phyloP scores from a whole-genome alignment of 2,888 invertebrate species.

The Esperia sulphurella region DNA sequence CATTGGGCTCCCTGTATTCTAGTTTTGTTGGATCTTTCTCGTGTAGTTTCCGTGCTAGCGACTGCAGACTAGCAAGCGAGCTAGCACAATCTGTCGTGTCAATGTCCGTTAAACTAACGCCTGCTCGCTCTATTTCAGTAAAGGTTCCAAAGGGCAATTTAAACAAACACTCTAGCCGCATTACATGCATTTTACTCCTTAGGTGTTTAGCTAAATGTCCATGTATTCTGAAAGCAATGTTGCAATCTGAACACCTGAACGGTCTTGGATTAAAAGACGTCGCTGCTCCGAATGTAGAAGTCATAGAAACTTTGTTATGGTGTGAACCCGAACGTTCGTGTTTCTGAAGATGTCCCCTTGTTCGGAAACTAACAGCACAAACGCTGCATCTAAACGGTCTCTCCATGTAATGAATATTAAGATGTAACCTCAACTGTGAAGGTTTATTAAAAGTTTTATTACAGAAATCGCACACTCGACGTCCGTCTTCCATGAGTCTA shows the following conservation, averaged over 20 bases:
- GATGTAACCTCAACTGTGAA: conserved; percentile 92
- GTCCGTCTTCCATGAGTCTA: conserved; percentile 84
- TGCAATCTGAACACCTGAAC: conserved; percentile 97
- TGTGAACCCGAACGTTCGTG: conserved; percentile 95
- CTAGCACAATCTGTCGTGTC: conserved; percentile 98
- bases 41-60: conserved; percentile 88
- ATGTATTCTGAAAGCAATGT: conserved; percentile 96
- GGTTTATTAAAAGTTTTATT: conserved; percentile 95
- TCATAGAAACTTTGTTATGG: conserved; percentile 94
- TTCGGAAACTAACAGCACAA: conserved; percentile 93
- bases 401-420: conserved; percentile 97
- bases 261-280: conserved; percentile 95
- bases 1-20: conserved; percentile 80
- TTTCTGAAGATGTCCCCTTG: conserved; percentile 94
- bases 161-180: conserved; percentile 94
- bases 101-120: conserved; percentile 94
- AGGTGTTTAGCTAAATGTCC: conserved; percentile 98
- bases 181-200: conserved; percentile 96
- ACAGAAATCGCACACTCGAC: conserved; percentile 91
- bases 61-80: conserved; percentile 92
- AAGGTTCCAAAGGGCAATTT: conserved; percentile 96
- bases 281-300: conserved; percentile 90
- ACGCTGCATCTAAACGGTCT: conserved; percentile 94
- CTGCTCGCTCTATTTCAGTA: conserved; percentile 94
- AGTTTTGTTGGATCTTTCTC: conserved; percentile 90